phyloP scores from a whole-genome alignment of 2,888 invertebrate species.

The Doris montereyensis region DNA sequence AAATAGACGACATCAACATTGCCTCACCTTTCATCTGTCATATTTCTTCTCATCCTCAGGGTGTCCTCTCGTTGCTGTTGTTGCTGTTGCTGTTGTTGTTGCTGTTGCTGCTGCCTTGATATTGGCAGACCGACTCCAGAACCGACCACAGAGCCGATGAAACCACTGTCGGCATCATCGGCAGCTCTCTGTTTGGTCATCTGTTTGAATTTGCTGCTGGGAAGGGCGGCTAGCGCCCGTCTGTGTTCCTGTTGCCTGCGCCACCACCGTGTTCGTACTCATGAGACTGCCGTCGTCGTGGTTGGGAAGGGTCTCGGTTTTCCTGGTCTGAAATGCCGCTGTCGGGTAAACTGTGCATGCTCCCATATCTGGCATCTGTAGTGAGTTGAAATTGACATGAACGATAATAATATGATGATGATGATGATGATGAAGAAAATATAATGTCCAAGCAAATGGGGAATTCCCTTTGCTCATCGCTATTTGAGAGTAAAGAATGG shows the following conservation, averaged over 20 bases:
- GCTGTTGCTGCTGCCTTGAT: background rate
- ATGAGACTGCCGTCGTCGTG: background rate
- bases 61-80: conserved; percentile 3
- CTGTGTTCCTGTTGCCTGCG: background rate
- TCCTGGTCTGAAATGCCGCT: conserved; percentile 63
- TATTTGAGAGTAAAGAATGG: too few relatives aligned
- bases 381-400: too few relatives aligned
- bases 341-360: conserved; percentile 58
- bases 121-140: conserved; percentile 51
- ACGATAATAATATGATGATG: too few relatives aligned
- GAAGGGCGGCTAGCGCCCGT: conserved; percentile 57
- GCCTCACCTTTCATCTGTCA: conserved; percentile 34
- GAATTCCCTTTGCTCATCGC: too few relatives aligned
- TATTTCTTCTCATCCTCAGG: conserved; percentile 20
- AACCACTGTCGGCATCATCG: conserved; percentile 65
- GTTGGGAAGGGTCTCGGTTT: conserved; percentile 3
- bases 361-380: conserved; percentile 56
- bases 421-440: too few relatives aligned
- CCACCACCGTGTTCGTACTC: background rate
- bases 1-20: too few relatives aligned
- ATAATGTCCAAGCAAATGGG: too few relatives aligned
- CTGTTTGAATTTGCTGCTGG: conserved; percentile 64
- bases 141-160: conserved; percentile 64
- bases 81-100: conserved; percentile 23
- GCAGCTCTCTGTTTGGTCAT: conserved; percentile 59